These are phyloP conservation scores for Invenusta paracnida DNA, from an alignment of 2,888 invertebrate species.

Conservation along the genomic window DNA sequence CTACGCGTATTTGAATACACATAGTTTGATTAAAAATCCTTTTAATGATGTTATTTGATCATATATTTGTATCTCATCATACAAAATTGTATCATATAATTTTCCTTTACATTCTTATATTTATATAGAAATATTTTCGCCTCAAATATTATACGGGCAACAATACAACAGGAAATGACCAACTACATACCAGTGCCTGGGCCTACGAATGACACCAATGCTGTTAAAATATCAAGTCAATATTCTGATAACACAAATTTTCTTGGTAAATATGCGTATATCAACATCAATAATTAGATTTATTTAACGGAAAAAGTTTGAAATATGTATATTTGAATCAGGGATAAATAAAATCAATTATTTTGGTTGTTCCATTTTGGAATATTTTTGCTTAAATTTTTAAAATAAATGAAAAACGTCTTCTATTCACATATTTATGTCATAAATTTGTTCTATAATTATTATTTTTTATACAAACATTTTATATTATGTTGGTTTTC, in stretches of 20 bases:
- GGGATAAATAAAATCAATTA: background rate
- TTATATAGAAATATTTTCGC: constrained; percentile 30
- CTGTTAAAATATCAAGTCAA: background rate
- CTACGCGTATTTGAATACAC: too few species aligned
- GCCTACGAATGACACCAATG: background rate
- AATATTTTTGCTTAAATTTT: too few species aligned
- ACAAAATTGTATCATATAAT: too few species aligned
- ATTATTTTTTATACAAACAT: background rate
- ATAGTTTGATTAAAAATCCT: too few species aligned
- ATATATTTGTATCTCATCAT: too few species aligned
- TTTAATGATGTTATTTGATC: too few species aligned
- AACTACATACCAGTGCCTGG: background rate
- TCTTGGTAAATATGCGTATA: background rate
- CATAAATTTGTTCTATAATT: too few species aligned
- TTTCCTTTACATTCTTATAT: too few species aligned
- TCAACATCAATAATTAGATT: background rate
- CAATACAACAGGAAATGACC: constrained; percentile 2
- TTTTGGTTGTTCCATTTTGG: background rate
- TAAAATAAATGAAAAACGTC: too few species aligned
- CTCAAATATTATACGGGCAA: constrained; percentile 31
- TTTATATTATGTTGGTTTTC: background rate
- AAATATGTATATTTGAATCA: background rate
- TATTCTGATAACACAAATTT: constrained; percentile 1
- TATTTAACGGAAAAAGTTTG: background rate
- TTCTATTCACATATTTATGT: too few species aligned